Percentiles rank a stretch among this genome's conserved stretches.
phyloP scores from a whole-genome alignment of 1,140 invertebrate genomes.

The Coenobita brevimanus region DNA sequence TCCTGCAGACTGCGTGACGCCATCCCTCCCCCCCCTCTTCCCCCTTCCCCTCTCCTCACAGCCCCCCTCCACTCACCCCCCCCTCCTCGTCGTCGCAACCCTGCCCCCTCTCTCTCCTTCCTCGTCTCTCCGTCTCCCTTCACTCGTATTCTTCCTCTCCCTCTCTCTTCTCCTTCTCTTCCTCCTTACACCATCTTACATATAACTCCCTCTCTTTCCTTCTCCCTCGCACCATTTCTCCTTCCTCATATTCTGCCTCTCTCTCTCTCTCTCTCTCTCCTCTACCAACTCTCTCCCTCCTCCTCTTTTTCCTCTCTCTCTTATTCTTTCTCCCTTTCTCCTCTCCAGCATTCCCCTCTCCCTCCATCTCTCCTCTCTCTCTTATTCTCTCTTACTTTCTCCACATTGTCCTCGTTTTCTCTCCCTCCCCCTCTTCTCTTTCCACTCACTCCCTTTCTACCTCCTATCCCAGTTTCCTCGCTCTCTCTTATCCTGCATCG shows the following conservation, averaged over 20 bases:
- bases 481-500: neutral
- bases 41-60: neutral
- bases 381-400: too few species aligned
- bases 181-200: neutral
- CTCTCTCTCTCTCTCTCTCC: too few species aligned
- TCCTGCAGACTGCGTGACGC: slow-evolving; percentile 36
- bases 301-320: too few species aligned
- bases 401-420: too few species aligned
- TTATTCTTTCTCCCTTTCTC: too few species aligned
- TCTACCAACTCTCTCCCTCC: too few species aligned
- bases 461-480: too few species aligned
- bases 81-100: neutral
- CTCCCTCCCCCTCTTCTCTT: too few species aligned
- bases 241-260: neutral
- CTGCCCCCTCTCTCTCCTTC: neutral
- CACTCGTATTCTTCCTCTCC: neutral
- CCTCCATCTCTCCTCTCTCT: too few species aligned
- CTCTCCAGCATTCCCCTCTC: too few species aligned
- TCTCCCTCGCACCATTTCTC: neutral
- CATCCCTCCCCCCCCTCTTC: neutral
- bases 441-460: neutral
- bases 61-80: neutral
- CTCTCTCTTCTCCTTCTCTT: neutral
- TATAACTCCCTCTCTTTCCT: neutral
- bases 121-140: neutral